A percentile compares a stretch with the other conserved stretches of the same genome.
phyloP scores from a whole-genome alignment of 2,888 invertebrate genomes.

The Xestia sexstrigata region DNA sequence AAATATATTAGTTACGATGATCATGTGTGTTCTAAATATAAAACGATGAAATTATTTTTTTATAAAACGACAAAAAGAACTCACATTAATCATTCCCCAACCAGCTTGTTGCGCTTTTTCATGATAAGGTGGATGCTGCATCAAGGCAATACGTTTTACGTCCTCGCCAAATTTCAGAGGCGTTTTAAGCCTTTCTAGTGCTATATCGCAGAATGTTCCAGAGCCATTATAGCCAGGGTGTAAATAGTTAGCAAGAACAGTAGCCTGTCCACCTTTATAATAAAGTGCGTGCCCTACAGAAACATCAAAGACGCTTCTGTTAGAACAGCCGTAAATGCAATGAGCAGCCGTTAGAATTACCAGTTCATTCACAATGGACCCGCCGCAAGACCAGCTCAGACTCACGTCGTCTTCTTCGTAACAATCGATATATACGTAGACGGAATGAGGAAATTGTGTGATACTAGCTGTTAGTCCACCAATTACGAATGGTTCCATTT shows the following conservation, averaged over 20 bases:
- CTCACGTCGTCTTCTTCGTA: fast-evolving
- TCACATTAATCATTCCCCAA: slow-evolving; percentile 54
- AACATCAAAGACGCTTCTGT: background rate
- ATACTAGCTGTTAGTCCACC: background rate
- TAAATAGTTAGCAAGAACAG: slow-evolving; percentile 2
- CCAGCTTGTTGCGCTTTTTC: slow-evolving; percentile 63
- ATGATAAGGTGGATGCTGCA: slow-evolving; percentile 52
- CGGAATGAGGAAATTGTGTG: slow-evolving; percentile 7
- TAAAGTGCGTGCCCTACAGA: slow-evolving; percentile 52
- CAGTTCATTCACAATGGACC: slow-evolving; percentile 71
- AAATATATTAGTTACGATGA: background rate
- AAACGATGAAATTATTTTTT: background rate
- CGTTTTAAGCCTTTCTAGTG: slow-evolving; percentile 39
- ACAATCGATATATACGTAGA: background rate
- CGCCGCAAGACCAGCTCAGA: slow-evolving; percentile 62
- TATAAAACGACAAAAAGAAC: slow-evolving; percentile 9
- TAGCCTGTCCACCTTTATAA: slow-evolving; percentile 3
- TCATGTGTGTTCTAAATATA: background rate
- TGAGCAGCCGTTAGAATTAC: slow-evolving; percentile 74
- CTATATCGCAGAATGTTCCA: slow-evolving; percentile 57
- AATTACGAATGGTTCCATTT: slow-evolving; percentile 26
- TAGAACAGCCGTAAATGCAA: slow-evolving; percentile 56
- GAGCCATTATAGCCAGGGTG: slow-evolving; percentile 30
- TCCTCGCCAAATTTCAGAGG: slow-evolving; percentile 38
- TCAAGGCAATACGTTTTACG: slow-evolving; percentile 61